Conservation (phyloP, 2,888 invertebrate species). For the Chrysotoxum bicinctum region DNA sequence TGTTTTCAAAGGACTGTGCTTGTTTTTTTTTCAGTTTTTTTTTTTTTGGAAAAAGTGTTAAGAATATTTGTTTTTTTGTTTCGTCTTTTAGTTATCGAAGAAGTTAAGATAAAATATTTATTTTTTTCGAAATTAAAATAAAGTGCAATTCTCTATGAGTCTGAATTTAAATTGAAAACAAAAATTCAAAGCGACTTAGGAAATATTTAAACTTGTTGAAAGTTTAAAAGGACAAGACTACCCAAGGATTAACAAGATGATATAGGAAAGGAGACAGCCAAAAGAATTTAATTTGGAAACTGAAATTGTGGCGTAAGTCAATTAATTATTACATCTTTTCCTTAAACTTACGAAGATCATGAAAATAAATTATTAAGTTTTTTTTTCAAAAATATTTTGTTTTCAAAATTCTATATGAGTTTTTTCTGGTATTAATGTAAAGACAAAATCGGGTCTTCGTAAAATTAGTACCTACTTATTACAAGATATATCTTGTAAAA, state of each 20-base stretch:
- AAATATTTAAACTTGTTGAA: not conserved
- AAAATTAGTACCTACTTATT: no score
- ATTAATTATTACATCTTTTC: no score
- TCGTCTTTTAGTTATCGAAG: not conserved
- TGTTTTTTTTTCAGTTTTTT: not conserved
- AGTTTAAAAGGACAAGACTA: constrained; percentile 6
- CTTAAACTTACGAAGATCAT: no score
- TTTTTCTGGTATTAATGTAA: no score
- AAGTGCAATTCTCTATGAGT: constrained; percentile 12
- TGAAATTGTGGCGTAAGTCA: constrained; percentile 12
- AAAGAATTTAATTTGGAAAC: not conserved
- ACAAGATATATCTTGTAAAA: no score
- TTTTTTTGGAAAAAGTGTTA: not conserved
- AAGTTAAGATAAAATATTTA: not conserved
- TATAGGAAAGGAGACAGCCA: not conserved
- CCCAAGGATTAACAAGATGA: constrained; percentile 20
- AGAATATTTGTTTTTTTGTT: not conserved
- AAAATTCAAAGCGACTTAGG: not conserved
- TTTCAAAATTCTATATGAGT: no score
- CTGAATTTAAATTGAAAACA: not conserved
- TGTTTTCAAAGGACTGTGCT: not conserved
- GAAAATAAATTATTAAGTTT: no score
- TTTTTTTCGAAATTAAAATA: not conserved
- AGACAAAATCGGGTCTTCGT: no score
- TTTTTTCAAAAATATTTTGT: no score